phyloP scores from a whole-genome alignment of 1,140 invertebrate genomes.

The Kradibia gibbosae region DNA sequence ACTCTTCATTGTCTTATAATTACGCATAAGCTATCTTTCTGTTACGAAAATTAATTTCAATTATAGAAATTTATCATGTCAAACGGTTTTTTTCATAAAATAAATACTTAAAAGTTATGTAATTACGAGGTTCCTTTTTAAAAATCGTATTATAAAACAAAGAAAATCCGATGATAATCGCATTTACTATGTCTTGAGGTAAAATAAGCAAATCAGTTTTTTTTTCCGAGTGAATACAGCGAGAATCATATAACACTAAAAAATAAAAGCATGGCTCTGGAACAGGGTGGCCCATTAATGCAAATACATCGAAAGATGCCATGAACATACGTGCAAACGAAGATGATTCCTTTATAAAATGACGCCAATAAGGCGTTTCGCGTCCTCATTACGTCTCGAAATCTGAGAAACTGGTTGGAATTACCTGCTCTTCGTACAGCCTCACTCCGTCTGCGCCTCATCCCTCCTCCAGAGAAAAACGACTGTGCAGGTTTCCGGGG shows the following conservation, averaged over 20 bases:
- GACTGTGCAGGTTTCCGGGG: slow-evolving; percentile 18
- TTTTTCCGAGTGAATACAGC: not conserved
- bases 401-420: slow-evolving; percentile 47
- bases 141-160: not conserved
- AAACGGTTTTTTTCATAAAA: no score
- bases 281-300: slow-evolving; percentile 29
- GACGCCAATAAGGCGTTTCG: slow-evolving; percentile 28
- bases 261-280: not conserved
- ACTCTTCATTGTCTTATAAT: no score
- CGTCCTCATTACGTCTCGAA: slow-evolving; percentile 46
- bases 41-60: no score
- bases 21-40: no score
- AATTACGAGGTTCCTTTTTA: not conserved
- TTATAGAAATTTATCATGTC: no score
- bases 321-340: slow-evolving; percentile 2
- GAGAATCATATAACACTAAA: not conserved
- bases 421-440: slow-evolving; percentile 22
- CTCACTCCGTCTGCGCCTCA: not conserved
- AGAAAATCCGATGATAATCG: not conserved
- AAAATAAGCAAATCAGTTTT: not conserved
- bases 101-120: not conserved
- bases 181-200: not conserved
- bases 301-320: not conserved
- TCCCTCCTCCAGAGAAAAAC: no score
- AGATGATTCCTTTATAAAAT: slow-evolving; percentile 35